A percentile compares a stretch with the other conserved stretches of the same genome.
phyloP scores from a whole-genome alignment of 2,888 invertebrate genomes.

The Dynastes grantii region DNA sequence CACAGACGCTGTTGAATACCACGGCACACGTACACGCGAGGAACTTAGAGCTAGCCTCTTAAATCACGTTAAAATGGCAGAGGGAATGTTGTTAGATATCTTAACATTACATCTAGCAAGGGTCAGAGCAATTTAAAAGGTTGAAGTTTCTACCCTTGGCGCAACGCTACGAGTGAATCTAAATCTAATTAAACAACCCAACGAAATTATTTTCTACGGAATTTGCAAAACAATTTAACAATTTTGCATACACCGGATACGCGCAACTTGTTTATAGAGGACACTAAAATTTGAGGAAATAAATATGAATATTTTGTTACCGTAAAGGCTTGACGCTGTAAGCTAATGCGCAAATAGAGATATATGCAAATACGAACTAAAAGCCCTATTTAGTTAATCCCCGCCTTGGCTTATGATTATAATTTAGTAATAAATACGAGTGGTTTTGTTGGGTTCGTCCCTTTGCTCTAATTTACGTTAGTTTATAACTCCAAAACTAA shows the following conservation, averaged over 20 bases:
- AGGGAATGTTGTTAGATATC: constrained; percentile 10
- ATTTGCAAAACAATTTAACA: constrained; percentile 47
- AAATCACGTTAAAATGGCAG: constrained; percentile 32
- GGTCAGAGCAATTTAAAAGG: constrained; percentile 12
- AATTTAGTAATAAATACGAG: background rate
- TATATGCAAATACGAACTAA: background rate
- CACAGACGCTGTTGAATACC: constrained; percentile 1
- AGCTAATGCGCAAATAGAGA: background rate
- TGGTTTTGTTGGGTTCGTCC: background rate
- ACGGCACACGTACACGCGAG: constrained; percentile 22
- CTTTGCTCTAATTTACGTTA: background rate
- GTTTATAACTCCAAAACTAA: no score
- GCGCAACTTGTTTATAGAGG: constrained; percentile 10
- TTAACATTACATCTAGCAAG: constrained; percentile 9
- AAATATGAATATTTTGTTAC: constrained; percentile 14
- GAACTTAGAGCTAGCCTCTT: constrained; percentile 6
- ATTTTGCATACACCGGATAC: constrained; percentile 10
- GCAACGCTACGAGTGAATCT: background rate
- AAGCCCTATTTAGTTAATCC: constrained; percentile 1
- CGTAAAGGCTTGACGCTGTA: constrained; percentile 10
- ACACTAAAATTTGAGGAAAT: constrained; percentile 1
- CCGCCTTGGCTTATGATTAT: background rate
- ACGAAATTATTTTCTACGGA: constrained; percentile 38
- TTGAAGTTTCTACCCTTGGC: constrained; percentile 22
- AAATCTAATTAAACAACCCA: constrained; percentile 45